Base-by-base conservation (phyloP, 1,140 invertebrate genomes). In the Scaptomyza graminum region DNA sequence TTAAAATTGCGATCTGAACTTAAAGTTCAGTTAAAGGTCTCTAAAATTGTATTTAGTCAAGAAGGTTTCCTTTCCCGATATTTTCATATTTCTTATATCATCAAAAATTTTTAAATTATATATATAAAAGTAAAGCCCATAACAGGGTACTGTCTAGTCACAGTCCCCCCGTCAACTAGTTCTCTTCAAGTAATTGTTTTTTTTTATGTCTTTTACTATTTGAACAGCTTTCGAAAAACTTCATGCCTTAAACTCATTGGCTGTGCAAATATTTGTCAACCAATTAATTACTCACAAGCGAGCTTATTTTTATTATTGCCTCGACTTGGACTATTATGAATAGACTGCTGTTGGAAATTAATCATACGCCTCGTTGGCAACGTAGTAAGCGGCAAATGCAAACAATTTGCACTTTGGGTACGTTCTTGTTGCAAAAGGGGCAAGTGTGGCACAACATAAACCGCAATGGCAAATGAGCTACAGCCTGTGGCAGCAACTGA, bases 251-350 rank as follows among this genome's bases (percentile, higher is more conserved):
- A 34, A 78, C 76, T 76, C 76, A 51, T 81, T 68, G 68, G n/a
- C 18, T 39, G 55, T 44, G 59, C 82, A 85, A 85, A 85, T 85
- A 85, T 85, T 85, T 85, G 74, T 55, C 70, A 66, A 47, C 67
- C 82, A 87, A 87, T 85, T 85, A 85, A 85, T 81, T 87, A 66
- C 72, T 78, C 68, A 81, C 74, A 28, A 34, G 46, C 46, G 7
- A 39, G 6, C 9, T 44, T 75, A 65, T 72, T 85, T 83, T 75
- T 81, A 77, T 77, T 69, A 77, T 77, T 66, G 64, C 46, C 55
- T 72, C 60, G 4, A 41, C 12, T 41, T 41, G 37, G 31, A 9
- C 6, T 63, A 61, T 77, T 74, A 69, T 66, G 69, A 61, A 46
- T 61, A 50, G 43, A 47, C 39, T 28, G 62, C 46, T 28, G 69